Percentiles rank a stretch among this genome's conserved stretches.
phyloP scores from a whole-genome alignment of 2,888 invertebrate genomes.

The Eilema sororculum region DNA sequence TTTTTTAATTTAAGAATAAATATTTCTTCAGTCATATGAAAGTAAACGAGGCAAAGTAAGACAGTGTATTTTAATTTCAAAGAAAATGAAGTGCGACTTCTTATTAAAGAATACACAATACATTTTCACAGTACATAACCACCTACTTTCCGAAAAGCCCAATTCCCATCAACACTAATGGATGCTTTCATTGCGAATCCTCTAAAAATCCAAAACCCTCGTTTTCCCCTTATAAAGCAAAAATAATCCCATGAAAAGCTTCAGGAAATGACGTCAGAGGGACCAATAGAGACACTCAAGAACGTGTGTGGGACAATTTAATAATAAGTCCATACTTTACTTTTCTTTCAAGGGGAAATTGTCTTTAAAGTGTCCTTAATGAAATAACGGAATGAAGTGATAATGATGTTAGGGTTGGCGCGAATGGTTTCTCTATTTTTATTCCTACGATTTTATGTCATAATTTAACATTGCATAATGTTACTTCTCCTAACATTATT shows the following conservation, averaged over 20 bases:
- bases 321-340: constrained; percentile 61
- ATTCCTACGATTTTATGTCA: too few species aligned
- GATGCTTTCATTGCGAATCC: constrained; percentile 31
- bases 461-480: too few species aligned
- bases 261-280: constrained; percentile 50
- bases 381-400: constrained; percentile 50
- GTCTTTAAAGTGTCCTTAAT: constrained; percentile 56
- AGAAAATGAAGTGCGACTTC: neutral
- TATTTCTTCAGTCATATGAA: neutral
- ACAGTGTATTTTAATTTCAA: neutral
- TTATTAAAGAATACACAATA: constrained; percentile 6
- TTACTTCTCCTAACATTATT: too few species aligned
- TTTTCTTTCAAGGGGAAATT: constrained; percentile 44
- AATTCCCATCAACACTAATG: constrained; percentile 39
- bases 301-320: constrained; percentile 68
- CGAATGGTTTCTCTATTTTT: too few species aligned
- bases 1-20: too few species aligned
- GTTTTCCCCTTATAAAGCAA: constrained; percentile 34
- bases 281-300: constrained; percentile 61
- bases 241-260: constrained; percentile 42
- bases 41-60: neutral
- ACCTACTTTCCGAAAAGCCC: constrained; percentile 20
- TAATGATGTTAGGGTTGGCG: constrained; percentile 34
- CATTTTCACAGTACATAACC: constrained; percentile 9
- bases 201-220: constrained; percentile 30